phyloP scores from a whole-genome alignment of 2,888 invertebrate species.

The Pandemis corylana region DNA sequence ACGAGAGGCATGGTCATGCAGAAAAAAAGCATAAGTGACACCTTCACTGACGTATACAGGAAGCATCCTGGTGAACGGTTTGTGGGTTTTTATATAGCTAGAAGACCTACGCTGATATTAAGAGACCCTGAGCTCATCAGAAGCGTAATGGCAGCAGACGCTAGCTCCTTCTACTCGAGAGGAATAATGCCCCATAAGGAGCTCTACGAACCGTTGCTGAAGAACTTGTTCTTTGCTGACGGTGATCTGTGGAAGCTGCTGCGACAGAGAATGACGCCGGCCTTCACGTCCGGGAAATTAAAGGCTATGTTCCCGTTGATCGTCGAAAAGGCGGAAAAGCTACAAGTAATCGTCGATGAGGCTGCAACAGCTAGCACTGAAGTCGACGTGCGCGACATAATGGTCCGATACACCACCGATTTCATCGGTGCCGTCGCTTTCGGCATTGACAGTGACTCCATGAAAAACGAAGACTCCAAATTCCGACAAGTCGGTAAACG shows the following conservation, averaged over 20 bases:
- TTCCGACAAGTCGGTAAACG: constrained; percentile 50
- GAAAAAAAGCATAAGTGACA: constrained; percentile 19
- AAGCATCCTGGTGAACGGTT: constrained; percentile 18
- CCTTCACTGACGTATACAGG: constrained; percentile 16
- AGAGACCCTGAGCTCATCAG: constrained; percentile 32
- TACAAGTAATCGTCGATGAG: constrained; percentile 48
- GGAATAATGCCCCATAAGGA: constrained; percentile 23
- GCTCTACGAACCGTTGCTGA: constrained; percentile 56
- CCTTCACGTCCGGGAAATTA: constrained; percentile 70
- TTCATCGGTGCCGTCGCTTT: constrained; percentile 69
- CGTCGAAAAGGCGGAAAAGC: constrained; percentile 63
- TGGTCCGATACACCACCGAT: constrained; percentile 69
- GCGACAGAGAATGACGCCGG: constrained; percentile 68
- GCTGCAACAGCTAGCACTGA: constrained; percentile 43
- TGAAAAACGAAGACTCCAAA: constrained; percentile 58
- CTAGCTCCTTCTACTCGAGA: constrained; percentile 14
- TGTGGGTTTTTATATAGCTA: constrained; percentile 10
- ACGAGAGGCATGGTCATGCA: not conserved
- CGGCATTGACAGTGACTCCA: constrained; percentile 61
- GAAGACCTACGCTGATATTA: constrained; percentile 1
- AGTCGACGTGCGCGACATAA: constrained; percentile 52
- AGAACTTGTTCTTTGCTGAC: constrained; percentile 64
- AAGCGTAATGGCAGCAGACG: constrained; percentile 21
- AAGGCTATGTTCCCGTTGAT: constrained; percentile 73
- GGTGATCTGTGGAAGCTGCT: constrained; percentile 71